Conservation (phyloP, 2,888 invertebrate genomes). For the Acanthosoma haemorrhoidale region DNA sequence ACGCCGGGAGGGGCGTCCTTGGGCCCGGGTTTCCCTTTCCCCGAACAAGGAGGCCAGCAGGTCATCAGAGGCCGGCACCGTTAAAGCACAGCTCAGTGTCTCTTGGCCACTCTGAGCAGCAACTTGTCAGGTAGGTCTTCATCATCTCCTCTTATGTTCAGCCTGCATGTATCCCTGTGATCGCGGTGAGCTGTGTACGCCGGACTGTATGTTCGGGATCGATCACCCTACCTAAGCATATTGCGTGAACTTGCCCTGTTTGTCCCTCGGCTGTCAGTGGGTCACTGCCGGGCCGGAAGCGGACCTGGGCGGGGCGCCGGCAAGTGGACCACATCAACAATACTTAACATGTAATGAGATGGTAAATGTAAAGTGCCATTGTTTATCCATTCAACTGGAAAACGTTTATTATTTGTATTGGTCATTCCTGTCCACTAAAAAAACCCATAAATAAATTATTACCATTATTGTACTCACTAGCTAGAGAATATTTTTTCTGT, state of each 20-base stretch:
- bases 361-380: neutral
- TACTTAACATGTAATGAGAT: too few relatives aligned
- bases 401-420: too few relatives aligned
- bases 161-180: neutral
- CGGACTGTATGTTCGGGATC: too few relatives aligned
- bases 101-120: constrained; percentile 6
- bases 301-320: neutral
- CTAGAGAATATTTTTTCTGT: too few relatives aligned
- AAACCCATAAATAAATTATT: too few relatives aligned
- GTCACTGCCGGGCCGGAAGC: neutral
- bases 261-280: too few relatives aligned
- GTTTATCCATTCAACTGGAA: too few relatives aligned
- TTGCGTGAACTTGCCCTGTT: too few relatives aligned
- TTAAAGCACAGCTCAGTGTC: neutral
- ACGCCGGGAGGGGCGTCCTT: neutral
- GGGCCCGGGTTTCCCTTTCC: neutral
- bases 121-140: neutral
- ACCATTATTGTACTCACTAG: too few relatives aligned
- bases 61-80: neutral
- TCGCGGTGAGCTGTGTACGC: neutral
- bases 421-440: too few relatives aligned
- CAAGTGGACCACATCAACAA: neutral
- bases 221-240: too few relatives aligned
- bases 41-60: neutral
- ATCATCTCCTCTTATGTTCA: too few relatives aligned